Conservation (phyloP, 2,888 invertebrate species). For the Nemapogon koenigi region DNA sequence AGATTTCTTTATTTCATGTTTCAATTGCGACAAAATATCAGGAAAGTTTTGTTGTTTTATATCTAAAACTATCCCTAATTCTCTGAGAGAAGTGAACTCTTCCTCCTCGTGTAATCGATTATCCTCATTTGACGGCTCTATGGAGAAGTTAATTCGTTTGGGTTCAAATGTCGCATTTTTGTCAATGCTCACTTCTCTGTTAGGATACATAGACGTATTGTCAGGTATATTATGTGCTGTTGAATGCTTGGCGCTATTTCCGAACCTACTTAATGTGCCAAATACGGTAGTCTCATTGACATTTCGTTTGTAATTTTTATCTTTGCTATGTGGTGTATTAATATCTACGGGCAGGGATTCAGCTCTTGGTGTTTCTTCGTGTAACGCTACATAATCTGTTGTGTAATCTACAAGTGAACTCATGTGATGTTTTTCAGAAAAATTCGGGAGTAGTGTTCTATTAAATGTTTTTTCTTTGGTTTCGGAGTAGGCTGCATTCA, state of each 20-base stretch:
- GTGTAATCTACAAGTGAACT: constrained; percentile 41
- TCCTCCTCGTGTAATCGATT: constrained; percentile 29
- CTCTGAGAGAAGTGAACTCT: constrained; percentile 57
- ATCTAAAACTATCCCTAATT: constrained; percentile 56
- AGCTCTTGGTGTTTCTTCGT: constrained; percentile 37
- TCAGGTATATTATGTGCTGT: constrained; percentile 41
- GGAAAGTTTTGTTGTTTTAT: constrained; percentile 49
- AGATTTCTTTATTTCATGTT: constrained; percentile 62
- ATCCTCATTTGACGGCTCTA: constrained; percentile 39
- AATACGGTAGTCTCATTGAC: constrained; percentile 52
- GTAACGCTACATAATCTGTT: constrained; percentile 33
- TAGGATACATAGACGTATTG: constrained; percentile 57
- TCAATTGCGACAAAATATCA: constrained; percentile 47
- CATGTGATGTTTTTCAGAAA: constrained; percentile 32
- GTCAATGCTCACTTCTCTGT: constrained; percentile 41
- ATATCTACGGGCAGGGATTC: constrained; percentile 47
- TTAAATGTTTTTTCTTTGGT: constrained; percentile 31
- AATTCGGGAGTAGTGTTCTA: constrained; percentile 40
- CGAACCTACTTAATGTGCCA: constrained; percentile 29
- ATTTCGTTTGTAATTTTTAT: constrained; percentile 42
- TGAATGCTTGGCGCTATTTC: constrained; percentile 28
- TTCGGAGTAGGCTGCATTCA: constrained; percentile 23
- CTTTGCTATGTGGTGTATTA: constrained; percentile 44
- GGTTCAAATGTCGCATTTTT: constrained; percentile 48
- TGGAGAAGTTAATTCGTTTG: constrained; percentile 52